Evolutionary conservation across 2,888 invertebrate genomes (phyloP).

Genomic region (Torymus aiolomorphi): DNA sequence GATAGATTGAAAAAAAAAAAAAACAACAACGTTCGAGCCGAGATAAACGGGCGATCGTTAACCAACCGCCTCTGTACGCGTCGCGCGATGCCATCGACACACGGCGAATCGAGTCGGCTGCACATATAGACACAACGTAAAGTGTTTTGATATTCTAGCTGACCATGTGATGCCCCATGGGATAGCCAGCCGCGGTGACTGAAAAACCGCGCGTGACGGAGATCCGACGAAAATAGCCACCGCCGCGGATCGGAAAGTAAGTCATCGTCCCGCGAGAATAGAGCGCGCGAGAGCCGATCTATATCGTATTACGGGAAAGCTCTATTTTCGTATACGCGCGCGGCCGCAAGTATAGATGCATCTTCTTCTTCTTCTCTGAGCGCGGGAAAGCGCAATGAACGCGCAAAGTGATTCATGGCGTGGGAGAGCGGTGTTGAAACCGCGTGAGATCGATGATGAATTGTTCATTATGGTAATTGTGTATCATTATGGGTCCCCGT

Average conservation of each 20-base stretch:
- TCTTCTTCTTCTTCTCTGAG: neutral
- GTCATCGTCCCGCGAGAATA: constrained; percentile 16
- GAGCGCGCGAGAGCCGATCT: constrained; percentile 7
- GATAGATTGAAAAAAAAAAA: neutral
- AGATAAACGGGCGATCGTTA: constrained; percentile 7
- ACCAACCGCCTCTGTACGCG: neutral
- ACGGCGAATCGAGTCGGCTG: neutral
- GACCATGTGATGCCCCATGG: neutral
- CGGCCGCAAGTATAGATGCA: too few relatives aligned
- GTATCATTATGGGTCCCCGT: neutral
- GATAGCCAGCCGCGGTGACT: too few relatives aligned
- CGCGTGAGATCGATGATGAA: constrained; percentile 13
- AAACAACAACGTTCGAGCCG: neutral
- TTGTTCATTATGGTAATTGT: constrained; percentile 23
- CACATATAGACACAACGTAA: neutral
- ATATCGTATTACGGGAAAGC: constrained; percentile 26
- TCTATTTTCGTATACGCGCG: constrained; percentile 33
- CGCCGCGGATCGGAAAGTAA: constrained; percentile 7
- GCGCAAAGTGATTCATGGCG: constrained; percentile 16
- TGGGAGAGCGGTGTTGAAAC: too few relatives aligned
- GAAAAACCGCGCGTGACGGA: neutral
- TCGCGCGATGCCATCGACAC: neutral
- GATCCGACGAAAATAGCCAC: constrained; percentile 17
- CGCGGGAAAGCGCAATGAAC: constrained; percentile 1
- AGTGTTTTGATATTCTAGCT: constrained; percentile 18